A percentile compares a stretch with the other conserved stretches of the same genome.
These are phyloP conservation scores for Trichomalopsis sarcophagae DNA, from an alignment of 1,140 invertebrate species.

Conservation along the genomic window DNA sequence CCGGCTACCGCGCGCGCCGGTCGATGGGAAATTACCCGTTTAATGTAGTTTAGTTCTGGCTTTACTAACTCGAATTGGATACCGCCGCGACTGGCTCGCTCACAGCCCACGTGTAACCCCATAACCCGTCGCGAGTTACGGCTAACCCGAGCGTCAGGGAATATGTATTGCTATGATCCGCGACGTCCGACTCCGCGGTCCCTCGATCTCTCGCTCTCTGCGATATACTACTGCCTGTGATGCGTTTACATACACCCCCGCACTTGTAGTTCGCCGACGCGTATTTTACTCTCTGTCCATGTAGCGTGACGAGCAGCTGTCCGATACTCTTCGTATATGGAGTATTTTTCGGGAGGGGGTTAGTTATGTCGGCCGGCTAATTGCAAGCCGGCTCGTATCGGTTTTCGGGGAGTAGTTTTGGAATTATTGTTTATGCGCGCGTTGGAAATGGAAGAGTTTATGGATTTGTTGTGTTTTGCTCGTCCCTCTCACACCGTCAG, in stretches of 20 bases:
- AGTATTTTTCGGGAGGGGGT: neutral
- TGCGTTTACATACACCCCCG: neutral
- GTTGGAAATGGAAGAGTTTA: neutral
- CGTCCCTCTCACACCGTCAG: too few species aligned
- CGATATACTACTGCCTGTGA: neutral
- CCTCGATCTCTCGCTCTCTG: neutral
- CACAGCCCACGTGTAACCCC: conserved; percentile 39
- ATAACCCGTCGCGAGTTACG: conserved; percentile 53
- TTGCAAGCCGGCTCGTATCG: neutral
- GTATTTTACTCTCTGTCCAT: neutral
- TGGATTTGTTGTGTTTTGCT: neutral
- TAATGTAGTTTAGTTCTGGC: conserved; percentile 62
- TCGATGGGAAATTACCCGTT: conserved; percentile 62
- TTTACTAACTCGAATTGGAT: conserved; percentile 59
- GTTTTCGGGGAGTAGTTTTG: too few species aligned
- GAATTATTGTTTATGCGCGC: too few species aligned
- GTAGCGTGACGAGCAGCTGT: too few species aligned
- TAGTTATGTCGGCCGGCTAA: neutral
- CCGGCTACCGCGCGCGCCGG: conserved; percentile 27
- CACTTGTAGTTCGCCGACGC: neutral
- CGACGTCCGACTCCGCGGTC: conserved; percentile 47
- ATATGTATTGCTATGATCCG: conserved; percentile 57
- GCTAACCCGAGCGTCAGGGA: conserved; percentile 53
- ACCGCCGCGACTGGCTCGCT: conserved; percentile 10
- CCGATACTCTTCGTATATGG: neutral